Evolutionary conservation across 2,888 invertebrate genomes (phyloP).

Genomic region (Uloborus plumipes): DNA sequence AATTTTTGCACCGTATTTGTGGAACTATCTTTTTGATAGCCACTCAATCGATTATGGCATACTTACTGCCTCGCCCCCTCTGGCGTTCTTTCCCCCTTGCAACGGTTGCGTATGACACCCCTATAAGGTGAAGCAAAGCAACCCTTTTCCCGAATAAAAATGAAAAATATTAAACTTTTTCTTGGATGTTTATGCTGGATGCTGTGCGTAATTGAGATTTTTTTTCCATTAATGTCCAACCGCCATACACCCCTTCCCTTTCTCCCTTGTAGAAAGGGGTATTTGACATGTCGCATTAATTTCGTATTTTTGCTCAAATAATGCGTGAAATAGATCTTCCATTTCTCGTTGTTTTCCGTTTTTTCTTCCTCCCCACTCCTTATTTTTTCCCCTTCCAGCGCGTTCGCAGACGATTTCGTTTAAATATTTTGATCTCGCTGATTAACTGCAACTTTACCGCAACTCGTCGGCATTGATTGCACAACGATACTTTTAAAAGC

Average conservation of each 20-base stretch:
- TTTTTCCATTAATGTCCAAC: constrained; percentile 53
- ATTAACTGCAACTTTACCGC: constrained; percentile 60
- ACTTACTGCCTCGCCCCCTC: constrained; percentile 3
- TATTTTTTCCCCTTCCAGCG: constrained; percentile 7
- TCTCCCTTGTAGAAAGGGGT: constrained; percentile 12
- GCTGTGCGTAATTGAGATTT: constrained; percentile 45
- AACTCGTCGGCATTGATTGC: constrained; percentile 50
- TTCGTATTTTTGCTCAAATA: constrained; percentile 60
- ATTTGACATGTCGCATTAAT: constrained; percentile 59
- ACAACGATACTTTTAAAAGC: constrained; percentile 28
- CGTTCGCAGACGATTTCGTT: not conserved
- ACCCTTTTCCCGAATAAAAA: constrained; percentile 59
- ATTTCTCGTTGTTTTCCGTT: not conserved
- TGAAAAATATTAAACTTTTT: constrained; percentile 50
- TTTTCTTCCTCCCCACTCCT: constrained; percentile 16
- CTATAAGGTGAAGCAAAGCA: constrained; percentile 5
- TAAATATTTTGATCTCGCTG: constrained; percentile 42
- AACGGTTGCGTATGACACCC: constrained; percentile 51
- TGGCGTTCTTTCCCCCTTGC: constrained; percentile 7
- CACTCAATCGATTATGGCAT: constrained; percentile 37
- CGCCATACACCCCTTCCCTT: constrained; percentile 2
- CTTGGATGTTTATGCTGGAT: constrained; percentile 17
- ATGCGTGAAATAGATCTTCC: constrained; percentile 61
- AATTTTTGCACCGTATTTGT: constrained; percentile 52
- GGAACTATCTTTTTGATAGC: constrained; percentile 54